These are phyloP conservation scores for Platysternon megacephalum DNA, from an alignment of 2,113 vertebrate genomes.

Conservation along the genomic window DNA sequence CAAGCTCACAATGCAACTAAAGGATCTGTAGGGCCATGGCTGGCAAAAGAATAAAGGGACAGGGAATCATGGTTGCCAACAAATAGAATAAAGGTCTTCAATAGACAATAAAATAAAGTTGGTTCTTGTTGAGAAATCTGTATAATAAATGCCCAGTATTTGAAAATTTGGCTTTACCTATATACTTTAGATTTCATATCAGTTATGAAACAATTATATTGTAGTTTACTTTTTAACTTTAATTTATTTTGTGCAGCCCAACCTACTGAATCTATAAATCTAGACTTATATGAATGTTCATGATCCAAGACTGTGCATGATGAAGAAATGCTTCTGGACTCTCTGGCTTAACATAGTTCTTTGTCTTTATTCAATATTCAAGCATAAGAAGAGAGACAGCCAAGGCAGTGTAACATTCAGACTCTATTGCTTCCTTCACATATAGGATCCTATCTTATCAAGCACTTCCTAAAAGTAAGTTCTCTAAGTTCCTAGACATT, in stretches of 20 bases:
- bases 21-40: neutral
- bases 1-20: neutral
- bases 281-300: neutral
- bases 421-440: neutral
- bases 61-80: neutral
- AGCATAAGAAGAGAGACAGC: neutral
- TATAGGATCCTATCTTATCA: neutral
- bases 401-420: neutral
- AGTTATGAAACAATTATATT: neutral
- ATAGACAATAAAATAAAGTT: neutral
- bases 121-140: neutral
- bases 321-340: neutral
- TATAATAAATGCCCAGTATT: neutral
- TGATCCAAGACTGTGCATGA: neutral
- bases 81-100: neutral
- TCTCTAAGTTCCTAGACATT: neutral
- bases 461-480: neutral
- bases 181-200: neutral
- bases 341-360: neutral
- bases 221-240: neutral
- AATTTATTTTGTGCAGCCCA: neutral
- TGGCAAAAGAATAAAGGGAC: neutral
- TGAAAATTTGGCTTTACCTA: neutral
- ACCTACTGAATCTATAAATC: neutral
- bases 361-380: neutral